phyloP scores from a whole-genome alignment of 2,888 invertebrate genomes.

The Trachelus tabidus region DNA sequence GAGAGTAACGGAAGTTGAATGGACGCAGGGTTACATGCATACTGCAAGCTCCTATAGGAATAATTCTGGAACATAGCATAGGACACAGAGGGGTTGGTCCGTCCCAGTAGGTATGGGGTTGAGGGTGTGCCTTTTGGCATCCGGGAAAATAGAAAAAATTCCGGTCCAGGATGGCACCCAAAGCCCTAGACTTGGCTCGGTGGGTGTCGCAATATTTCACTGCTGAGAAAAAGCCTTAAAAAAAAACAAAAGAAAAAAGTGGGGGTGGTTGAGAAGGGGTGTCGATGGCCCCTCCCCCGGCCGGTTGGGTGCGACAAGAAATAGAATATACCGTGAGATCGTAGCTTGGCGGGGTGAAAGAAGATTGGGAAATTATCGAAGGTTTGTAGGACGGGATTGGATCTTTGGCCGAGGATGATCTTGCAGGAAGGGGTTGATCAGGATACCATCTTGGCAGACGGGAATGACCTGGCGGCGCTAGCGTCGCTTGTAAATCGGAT shows the following conservation, averaged over 20 bases:
- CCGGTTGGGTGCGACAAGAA: neutral
- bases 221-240: slow-evolving; percentile 23
- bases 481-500: neutral
- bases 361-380: neutral
- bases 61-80: neutral
- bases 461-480: neutral
- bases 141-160: neutral
- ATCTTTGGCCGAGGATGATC: neutral
- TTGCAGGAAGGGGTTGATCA: neutral
- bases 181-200: slow-evolving; percentile 38
- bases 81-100: neutral
- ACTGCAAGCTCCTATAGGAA: neutral
- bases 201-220: slow-evolving; percentile 50
- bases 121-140: neutral
- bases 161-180: neutral
- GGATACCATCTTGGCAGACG: neutral
- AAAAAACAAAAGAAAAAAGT: slow-evolving; percentile 1
- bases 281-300: too few species aligned
- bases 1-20: neutral
- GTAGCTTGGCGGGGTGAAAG: neutral
- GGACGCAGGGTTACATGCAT: neutral
- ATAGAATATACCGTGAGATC: neutral
- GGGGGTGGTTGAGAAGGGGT: slow-evolving; percentile 9
- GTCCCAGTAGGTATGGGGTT: neutral
- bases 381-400: neutral